Base-by-base conservation (phyloP, 2,888 invertebrate species). In the Dendrolimus houi region DNA sequence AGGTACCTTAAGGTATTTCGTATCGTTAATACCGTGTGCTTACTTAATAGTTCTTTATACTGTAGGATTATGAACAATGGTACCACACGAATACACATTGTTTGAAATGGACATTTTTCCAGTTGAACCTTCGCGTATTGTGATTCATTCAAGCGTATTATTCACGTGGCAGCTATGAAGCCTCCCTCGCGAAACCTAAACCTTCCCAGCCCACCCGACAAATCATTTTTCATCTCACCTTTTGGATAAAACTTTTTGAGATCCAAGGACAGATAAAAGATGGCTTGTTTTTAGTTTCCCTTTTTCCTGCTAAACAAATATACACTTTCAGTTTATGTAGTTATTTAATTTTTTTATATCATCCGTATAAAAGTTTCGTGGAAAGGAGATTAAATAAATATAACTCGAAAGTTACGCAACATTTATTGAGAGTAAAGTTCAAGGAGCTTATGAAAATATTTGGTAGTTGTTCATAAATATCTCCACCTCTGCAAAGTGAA, bases 151-250 rank as follows among this genome's bases (percentile, higher is more conserved):
- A 63, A 68, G 62, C 67, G 65, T 68, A 76, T 79, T 78, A 77
- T 72, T 78, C 73, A 72, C 68, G 73, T 77, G 80, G 67, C 77
- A 72, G 65, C 67, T 70, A 73, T 72, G 74, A 72, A 74, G 47
- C 47, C 47, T 12, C 47, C 29, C 29, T 29, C 29, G 29, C 65
- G 57, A 68, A 74, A 76, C 71, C 71, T 73, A 71, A 74, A 70
- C 71, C 70, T 68, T 68, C 65, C 59, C 29, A 6, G 68, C 68
- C 62, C 62, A 59, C 61, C 63, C 65, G 65, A 65, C 65, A 64
- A 62, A 61, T 68, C 76, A 74, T 79, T 77, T 76, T 68, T 79
- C 79, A 82, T 75, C 67, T 62, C 68, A 68, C 68, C 72, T 76
- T 67, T 59, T 55, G 55, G 47, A 56, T 59, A 56, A 57, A 56